These are phyloP conservation scores for Xerus inauris DNA, from an alignment of 2,113 vertebrate species.

Conservation along the genomic window DNA sequence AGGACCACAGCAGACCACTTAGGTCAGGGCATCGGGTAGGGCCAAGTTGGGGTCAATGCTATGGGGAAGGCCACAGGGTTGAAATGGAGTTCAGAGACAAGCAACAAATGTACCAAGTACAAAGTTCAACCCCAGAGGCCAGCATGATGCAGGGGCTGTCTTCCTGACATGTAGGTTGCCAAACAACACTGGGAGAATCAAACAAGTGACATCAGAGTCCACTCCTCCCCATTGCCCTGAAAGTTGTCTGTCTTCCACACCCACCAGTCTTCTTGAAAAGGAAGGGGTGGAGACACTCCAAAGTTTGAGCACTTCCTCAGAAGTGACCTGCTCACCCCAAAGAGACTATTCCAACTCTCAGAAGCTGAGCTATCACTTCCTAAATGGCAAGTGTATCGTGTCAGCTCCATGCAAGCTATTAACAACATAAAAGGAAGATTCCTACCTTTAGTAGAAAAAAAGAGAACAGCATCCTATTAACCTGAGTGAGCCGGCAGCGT, in stretches of 20 bases:
- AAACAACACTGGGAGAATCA: not conserved
- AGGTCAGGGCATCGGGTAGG: not conserved
- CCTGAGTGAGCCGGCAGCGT: not conserved
- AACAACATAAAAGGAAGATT: not conserved
- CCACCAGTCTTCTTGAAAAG: not conserved
- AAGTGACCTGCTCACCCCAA: not conserved
- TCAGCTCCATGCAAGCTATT: not conserved
- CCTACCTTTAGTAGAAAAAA: not conserved
- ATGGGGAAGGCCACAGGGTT: not conserved
- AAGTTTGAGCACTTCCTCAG: not conserved
- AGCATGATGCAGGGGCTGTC: not conserved
- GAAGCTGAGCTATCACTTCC: not conserved
- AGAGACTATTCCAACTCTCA: not conserved
- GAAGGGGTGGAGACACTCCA: not conserved
- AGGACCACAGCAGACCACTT: not conserved
- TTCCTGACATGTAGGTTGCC: accelerated
- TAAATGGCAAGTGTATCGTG: not conserved
- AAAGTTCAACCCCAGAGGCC: not conserved
- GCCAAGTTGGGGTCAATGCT: not conserved
- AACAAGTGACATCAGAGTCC: no score
- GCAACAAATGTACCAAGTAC: not conserved
- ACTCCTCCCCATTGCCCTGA: not conserved
- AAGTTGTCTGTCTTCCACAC: not conserved
- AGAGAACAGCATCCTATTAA: not conserved
- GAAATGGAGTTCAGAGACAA: not conserved